These are phyloP conservation scores for Alsophila aescularia DNA, from an alignment of 2,888 invertebrate genomes.

Conservation along the genomic window DNA sequence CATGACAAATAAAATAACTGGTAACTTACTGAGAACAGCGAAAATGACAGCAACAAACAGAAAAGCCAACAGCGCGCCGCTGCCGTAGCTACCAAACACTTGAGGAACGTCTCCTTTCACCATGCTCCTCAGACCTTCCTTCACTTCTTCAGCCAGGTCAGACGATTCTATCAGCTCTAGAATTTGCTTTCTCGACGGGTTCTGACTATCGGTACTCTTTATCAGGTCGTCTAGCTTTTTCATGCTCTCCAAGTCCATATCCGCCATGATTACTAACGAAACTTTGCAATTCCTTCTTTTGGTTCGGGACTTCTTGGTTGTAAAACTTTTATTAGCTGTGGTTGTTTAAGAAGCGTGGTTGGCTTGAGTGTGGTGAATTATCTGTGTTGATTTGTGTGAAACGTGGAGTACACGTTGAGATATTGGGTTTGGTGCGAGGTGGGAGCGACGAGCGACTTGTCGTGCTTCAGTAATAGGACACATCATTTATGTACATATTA, in stretches of 20 bases:
- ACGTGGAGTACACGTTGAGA: slow-evolving; percentile 58
- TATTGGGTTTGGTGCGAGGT: slow-evolving; percentile 32
- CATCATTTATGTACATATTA: too few relatives aligned
- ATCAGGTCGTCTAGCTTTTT: slow-evolving; percentile 58
- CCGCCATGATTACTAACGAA: slow-evolving; percentile 39
- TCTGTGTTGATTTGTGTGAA: slow-evolving; percentile 26
- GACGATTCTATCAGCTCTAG: slow-evolving; percentile 84
- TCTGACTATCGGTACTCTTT: slow-evolving; percentile 60
- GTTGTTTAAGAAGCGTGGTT: background rate
- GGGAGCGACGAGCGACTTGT: slow-evolving; percentile 27
- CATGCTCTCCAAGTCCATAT: slow-evolving; percentile 47
- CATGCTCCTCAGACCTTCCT: slow-evolving; percentile 81
- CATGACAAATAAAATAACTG: slow-evolving; percentile 16
- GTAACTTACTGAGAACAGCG: slow-evolving; percentile 64
- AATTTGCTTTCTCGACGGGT: slow-evolving; percentile 83
- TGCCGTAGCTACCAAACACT: slow-evolving; percentile 59
- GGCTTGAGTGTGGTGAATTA: background rate
- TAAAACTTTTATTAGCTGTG: background rate
- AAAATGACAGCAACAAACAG: slow-evolving; percentile 64
- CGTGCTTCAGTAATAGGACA: too few relatives aligned
- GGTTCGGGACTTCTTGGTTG: background rate
- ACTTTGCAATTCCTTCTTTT: slow-evolving; percentile 20
- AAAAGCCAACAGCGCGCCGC: slow-evolving; percentile 57
- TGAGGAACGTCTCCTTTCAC: slow-evolving; percentile 74
- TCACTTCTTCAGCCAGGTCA: slow-evolving; percentile 86